Evolutionary conservation across 1,140 invertebrate species (phyloP).

Genomic region (Drosophila prosaltans): DNA sequence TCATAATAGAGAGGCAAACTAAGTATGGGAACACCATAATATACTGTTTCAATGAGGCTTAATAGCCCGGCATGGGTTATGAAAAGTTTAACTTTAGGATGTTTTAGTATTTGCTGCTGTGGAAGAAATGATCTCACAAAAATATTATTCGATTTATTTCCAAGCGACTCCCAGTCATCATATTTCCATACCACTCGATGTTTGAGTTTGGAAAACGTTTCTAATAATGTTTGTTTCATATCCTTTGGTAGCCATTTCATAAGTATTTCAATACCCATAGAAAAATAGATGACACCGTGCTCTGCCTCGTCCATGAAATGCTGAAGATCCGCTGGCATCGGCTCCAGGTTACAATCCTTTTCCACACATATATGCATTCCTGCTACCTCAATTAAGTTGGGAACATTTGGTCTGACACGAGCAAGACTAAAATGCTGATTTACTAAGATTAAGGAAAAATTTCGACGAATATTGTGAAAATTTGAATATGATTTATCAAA

Average conservation of each 20-base stretch:
- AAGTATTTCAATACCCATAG: slow-evolving; percentile 85
- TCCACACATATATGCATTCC: slow-evolving; percentile 84
- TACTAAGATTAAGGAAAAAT: slow-evolving; percentile 65
- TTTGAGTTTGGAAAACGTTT: slow-evolving; percentile 45
- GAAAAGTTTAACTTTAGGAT: slow-evolving; percentile 83
- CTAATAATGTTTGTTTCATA: slow-evolving; percentile 63
- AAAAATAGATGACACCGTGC: slow-evolving; percentile 86
- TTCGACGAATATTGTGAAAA: slow-evolving; percentile 42
- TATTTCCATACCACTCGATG: slow-evolving; percentile 85
- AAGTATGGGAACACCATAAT: slow-evolving; percentile 49
- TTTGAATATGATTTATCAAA: slow-evolving; percentile 31
- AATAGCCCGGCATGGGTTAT: slow-evolving; percentile 85
- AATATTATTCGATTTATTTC: slow-evolving; percentile 85
- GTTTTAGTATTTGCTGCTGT: slow-evolving; percentile 84
- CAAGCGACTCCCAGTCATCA: slow-evolving; percentile 66
- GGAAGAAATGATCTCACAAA: slow-evolving; percentile 85
- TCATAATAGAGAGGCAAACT: slow-evolving; percentile 59
- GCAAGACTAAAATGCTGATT: slow-evolving; percentile 73
- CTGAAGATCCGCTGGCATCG: slow-evolving; percentile 76
- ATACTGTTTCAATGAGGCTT: slow-evolving; percentile 83
- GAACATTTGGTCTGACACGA: slow-evolving; percentile 57
- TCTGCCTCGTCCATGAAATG: slow-evolving; percentile 84
- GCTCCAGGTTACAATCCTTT: slow-evolving; percentile 68
- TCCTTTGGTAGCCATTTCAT: slow-evolving; percentile 83
- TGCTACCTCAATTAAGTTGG: slow-evolving; percentile 83